phyloP scores from a whole-genome alignment of 2,888 invertebrate genomes.

The Drosophila greeni region DNA sequence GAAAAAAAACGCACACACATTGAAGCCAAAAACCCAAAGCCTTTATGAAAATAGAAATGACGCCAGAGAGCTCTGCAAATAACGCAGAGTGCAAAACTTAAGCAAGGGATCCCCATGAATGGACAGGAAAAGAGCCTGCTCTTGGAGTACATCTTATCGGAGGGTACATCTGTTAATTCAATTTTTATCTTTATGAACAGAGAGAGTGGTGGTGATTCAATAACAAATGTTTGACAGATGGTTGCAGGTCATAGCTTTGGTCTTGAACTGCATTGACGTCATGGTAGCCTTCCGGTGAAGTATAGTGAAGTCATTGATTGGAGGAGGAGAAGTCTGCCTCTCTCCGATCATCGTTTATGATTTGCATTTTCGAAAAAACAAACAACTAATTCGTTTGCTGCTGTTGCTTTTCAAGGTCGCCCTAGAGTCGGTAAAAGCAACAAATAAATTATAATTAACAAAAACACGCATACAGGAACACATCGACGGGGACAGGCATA shows the following conservation, averaged over 20 bases:
- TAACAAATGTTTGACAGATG: slow-evolving; percentile 25
- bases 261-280: slow-evolving; percentile 40
- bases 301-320: slow-evolving; percentile 33
- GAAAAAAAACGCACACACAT: slow-evolving; percentile 20
- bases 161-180: slow-evolving; percentile 44
- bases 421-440: slow-evolving; percentile 60
- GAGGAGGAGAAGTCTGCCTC: not conserved
- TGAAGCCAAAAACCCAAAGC: slow-evolving; percentile 41
- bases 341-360: slow-evolving; percentile 24
- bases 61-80: slow-evolving; percentile 49
- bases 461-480: slow-evolving; percentile 40
- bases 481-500: slow-evolving; percentile 6
- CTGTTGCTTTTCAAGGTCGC: slow-evolving; percentile 54
- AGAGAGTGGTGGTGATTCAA: slow-evolving; percentile 3
- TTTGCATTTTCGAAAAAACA: slow-evolving; percentile 37
- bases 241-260: slow-evolving; percentile 15
- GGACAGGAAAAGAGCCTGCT: slow-evolving; percentile 15
- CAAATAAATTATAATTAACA: slow-evolving; percentile 68
- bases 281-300: slow-evolving; percentile 15
- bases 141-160: slow-evolving; percentile 30
- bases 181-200: slow-evolving; percentile 59
- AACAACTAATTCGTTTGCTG: slow-evolving; percentile 23
- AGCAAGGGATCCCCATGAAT: slow-evolving; percentile 1
- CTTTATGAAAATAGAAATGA: slow-evolving; percentile 72
- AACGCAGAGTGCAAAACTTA: slow-evolving; percentile 30